Percentiles rank a stretch among this genome's conserved stretches.
Evolutionary conservation across 2,797 vertebrate genomes (phyloP).

Genomic region (Catostomus latipinnis): DNA sequence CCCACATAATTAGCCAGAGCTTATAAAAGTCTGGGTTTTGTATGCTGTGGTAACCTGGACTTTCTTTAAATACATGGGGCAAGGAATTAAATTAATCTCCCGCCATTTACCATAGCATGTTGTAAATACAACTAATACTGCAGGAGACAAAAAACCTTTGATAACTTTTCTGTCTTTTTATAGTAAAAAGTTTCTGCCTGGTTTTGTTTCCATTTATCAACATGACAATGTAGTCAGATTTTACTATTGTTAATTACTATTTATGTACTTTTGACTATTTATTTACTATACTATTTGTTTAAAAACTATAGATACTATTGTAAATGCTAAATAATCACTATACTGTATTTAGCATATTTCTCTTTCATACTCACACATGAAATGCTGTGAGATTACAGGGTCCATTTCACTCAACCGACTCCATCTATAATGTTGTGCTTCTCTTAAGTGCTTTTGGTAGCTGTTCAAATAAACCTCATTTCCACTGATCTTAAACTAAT

Average conservation of each 20-base stretch:
- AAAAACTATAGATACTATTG: not conserved
- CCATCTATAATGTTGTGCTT: not conserved
- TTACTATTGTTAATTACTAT: too few species aligned
- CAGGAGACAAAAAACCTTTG: not conserved
- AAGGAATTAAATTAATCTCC: not conserved
- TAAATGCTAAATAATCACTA: not conserved
- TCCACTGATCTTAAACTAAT: not conserved
- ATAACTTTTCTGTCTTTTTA: too few species aligned
- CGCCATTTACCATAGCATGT: not conserved
- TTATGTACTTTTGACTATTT: too few species aligned
- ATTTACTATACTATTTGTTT: too few species aligned
- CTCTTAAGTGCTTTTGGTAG: not conserved
- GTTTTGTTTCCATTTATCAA: not conserved
- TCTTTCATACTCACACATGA: not conserved
- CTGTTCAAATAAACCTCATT: not conserved
- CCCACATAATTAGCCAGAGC: slow-evolving; percentile 61
- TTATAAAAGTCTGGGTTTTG: slow-evolving; percentile 66
- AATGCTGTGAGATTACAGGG: not conserved
- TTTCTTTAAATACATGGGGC: not conserved
- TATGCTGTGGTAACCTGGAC: slow-evolving; percentile 47
- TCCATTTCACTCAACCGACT: not conserved
- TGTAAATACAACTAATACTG: not conserved
- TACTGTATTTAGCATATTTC: not conserved
- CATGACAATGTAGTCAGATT: not conserved
- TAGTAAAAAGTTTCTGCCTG: too few species aligned